Conservation (phyloP, 2,797 vertebrate species). For the Pangasius krempfi region DNA sequence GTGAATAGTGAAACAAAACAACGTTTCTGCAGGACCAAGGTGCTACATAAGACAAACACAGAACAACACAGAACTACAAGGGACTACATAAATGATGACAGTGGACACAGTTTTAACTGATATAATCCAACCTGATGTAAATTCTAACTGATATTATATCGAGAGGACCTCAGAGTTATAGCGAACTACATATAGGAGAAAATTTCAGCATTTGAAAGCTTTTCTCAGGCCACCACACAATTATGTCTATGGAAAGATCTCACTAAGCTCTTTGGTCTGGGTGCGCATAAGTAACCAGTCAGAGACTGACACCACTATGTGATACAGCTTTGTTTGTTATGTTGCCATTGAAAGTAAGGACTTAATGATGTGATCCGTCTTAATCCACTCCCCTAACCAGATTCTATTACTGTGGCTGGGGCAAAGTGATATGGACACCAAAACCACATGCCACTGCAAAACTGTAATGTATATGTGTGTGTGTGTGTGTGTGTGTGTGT, state of each 20-base stretch:
- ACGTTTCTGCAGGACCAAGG: no score
- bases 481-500: slow-evolving; percentile 1
- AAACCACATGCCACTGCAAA: slow-evolving; percentile 29
- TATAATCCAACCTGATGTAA: background rate
- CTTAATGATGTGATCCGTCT: slow-evolving; percentile 44
- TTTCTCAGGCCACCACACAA: background rate
- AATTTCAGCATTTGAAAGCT: background rate
- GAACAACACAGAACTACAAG: no score
- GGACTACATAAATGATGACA: background rate
- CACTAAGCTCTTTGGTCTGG: background rate
- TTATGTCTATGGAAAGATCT: background rate
- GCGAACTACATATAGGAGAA: background rate
- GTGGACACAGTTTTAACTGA: background rate
- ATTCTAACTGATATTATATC: background rate
- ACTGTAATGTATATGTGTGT: slow-evolving; percentile 3
- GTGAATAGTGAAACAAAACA: no score
- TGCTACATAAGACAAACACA: no score
- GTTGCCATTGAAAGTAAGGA: slow-evolving; percentile 44
- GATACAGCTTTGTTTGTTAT: slow-evolving; percentile 49
- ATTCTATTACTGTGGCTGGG: slow-evolving; percentile 41
- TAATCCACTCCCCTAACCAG: slow-evolving; percentile 36
- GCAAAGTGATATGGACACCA: slow-evolving; percentile 37
- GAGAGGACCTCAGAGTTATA: background rate
- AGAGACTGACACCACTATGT: background rate
- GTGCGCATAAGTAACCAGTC: background rate